phyloP scores from a whole-genome alignment of 2,888 invertebrate genomes.

The Catocala fraxini region DNA sequence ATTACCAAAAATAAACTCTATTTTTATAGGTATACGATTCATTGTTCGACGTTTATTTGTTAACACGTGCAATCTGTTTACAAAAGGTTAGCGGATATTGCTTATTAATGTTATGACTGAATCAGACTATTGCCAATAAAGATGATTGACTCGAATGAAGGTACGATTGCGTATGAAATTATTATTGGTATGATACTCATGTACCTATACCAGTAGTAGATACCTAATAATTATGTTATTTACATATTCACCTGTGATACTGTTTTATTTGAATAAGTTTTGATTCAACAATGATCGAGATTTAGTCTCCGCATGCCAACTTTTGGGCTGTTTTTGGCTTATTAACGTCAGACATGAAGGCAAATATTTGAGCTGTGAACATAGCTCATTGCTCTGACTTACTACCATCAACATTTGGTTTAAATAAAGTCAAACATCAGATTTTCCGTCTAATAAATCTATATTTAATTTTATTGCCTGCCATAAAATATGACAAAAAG shows the following conservation, averaged over 20 bases:
- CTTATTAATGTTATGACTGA: conserved; percentile 81
- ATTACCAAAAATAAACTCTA: conserved; percentile 34
- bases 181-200: conserved; percentile 31
- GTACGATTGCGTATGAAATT: conserved; percentile 31
- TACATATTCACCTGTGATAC: too few relatives aligned
- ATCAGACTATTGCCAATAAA: conserved; percentile 80
- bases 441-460: conserved; percentile 27
- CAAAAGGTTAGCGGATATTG: conserved; percentile 81
- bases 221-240: too few relatives aligned
- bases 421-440: conserved; percentile 35
- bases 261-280: conserved; percentile 1
- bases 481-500: conserved; percentile 50
- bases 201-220: neutral
- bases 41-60: conserved; percentile 33
- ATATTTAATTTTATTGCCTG: conserved; percentile 41
- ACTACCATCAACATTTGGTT: conserved; percentile 25
- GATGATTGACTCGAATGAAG: conserved; percentile 68
- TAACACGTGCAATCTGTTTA: conserved; percentile 76
- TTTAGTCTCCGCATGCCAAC: conserved; percentile 6
- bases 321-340: conserved; percentile 1
- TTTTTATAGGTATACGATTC: conserved; percentile 26
- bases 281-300: neutral
- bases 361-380: conserved; percentile 25
- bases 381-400: conserved; percentile 31
- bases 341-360: conserved; percentile 21